Conservation (phyloP, 2,888 invertebrate genomes). For the Eilema sororculum region DNA sequence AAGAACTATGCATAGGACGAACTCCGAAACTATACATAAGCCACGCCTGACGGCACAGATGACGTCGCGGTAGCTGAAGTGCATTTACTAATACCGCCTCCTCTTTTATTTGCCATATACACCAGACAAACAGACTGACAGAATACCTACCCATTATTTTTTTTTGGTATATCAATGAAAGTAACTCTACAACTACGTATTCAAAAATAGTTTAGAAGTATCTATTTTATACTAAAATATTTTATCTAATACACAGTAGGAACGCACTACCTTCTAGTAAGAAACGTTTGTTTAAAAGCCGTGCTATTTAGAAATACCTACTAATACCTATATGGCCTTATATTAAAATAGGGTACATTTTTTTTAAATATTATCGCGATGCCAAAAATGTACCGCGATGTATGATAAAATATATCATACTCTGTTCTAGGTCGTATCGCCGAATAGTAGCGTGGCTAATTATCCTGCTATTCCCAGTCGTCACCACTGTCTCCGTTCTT, state of each 20-base stretch:
- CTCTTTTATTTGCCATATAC: too few relatives aligned
- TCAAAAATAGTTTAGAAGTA: not conserved
- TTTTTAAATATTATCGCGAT: too few relatives aligned
- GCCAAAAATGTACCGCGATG: not conserved
- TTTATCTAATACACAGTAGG: constrained; percentile 1
- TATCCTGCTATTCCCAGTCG: too few relatives aligned
- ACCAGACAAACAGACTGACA: too few relatives aligned
- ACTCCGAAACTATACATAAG: too few relatives aligned
- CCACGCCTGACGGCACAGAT: too few relatives aligned
- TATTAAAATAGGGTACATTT: not conserved
- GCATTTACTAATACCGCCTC: too few relatives aligned
- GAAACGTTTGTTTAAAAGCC: not conserved
- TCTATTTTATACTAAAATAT: not conserved
- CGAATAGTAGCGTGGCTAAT: too few relatives aligned
- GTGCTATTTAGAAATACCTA: not conserved
- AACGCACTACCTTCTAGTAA: not conserved
- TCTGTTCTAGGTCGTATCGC: too few relatives aligned
- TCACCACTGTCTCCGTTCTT: too few relatives aligned
- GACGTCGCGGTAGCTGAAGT: too few relatives aligned
- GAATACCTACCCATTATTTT: not conserved
- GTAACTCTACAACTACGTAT: not conserved
- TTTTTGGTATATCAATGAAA: not conserved
- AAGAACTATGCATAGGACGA: too few relatives aligned
- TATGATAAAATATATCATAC: not conserved
- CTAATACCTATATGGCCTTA: not conserved